Evolutionary conservation across 2,888 invertebrate genomes (phyloP), one percentile per base, ranked within the genome.

Genomic region (Linnaemya vulpina): DNA sequence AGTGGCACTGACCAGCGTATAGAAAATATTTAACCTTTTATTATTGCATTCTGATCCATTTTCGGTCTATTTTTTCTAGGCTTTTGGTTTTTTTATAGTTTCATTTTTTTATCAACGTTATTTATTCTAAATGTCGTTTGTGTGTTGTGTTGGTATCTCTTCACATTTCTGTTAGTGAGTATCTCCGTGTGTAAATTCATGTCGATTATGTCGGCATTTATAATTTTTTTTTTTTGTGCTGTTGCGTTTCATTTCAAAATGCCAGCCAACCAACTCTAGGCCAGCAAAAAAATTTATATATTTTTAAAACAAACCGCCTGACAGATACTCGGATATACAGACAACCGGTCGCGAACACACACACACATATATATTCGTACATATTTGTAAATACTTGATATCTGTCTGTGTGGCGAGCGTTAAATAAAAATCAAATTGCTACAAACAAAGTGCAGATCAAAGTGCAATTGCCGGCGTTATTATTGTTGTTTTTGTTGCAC

Each of bases 381-480:
- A 35, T 65, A 30, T 43, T 11, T 53, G 62, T 70, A 63, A 55
- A 79, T 73, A 17, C 49, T 17, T 46, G 30, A 53, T 78, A 78
- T 9, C 71, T 74, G 78, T 78, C n/a, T n/a, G 83, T 75, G 82
- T 76, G 82, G 85, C 78, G 71, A 85, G 85, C 82, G 85, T 85
- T 82, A 85, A 85, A 85, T 85, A 85, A 82, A 82, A 85, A 82
- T 85, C 71, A 85, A 85, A 82, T 85, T 82, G 78, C 82, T 78
- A 73, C 78, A 78, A 85, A 82, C 85, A 85, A 85, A 85, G 75
- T 85, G 82, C 78, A 76, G 78, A 85, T 85, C 85, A 85, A 85
- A 85, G 85, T 85, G 85, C 85, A 82, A 65, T 75, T 85, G 85
- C 85, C 85, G 85, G 62, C 84, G 77, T 51, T 65, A 11, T 13